Conservation (phyloP, 2,888 invertebrate species). For the Gastrophysa polygoni region DNA sequence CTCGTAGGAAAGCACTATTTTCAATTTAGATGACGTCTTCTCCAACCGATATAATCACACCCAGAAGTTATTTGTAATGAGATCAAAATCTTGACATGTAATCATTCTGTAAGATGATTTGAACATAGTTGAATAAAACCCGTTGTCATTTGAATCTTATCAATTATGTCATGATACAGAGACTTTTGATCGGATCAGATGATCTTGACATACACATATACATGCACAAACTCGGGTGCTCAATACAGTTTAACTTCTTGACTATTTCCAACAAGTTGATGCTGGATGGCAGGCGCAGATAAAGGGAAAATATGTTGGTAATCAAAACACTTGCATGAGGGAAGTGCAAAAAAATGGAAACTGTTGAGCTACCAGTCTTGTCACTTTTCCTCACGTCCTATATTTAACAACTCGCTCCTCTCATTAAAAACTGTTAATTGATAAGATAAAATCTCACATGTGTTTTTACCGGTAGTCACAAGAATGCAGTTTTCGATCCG, state of each 20-base stretch:
- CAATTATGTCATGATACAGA: background rate
- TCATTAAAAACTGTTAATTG: conserved; percentile 1
- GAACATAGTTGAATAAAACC: no score
- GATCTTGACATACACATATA: no score
- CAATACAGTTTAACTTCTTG: background rate
- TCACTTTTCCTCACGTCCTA: background rate
- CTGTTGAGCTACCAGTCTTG: background rate
- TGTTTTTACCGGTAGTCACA: background rate
- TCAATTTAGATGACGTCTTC: no score
- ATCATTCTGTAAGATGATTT: no score
- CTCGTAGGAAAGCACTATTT: no score
- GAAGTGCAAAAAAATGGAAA: background rate
- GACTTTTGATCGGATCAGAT: background rate
- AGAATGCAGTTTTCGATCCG: background rate
- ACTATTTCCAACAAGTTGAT: background rate
- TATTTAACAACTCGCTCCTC: background rate
- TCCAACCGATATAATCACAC: no score
- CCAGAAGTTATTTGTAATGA: no score
- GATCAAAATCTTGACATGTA: no score
- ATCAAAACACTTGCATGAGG: background rate
- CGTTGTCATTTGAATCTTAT: no score
- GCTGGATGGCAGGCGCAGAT: background rate
- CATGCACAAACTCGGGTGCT: no score
- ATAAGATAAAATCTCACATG: background rate
- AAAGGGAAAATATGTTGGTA: background rate